Conservation (phyloP, 2,113 vertebrate genomes). For the Phyllostomus discolor region DNA sequence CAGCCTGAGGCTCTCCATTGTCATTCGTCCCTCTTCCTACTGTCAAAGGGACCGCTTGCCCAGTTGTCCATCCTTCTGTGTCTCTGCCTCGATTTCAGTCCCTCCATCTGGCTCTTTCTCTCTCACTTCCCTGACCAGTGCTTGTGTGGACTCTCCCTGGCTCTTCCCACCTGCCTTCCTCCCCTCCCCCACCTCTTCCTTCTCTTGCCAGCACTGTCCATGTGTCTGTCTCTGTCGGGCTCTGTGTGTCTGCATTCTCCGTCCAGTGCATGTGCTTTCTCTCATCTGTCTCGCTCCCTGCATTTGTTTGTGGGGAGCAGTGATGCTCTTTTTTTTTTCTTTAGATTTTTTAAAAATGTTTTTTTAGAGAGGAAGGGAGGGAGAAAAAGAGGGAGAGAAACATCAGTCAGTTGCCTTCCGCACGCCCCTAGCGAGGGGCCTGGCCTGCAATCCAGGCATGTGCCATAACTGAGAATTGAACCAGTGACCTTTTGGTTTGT, state of each 20-base stretch:
- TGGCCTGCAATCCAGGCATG: no score
- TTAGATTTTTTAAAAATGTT: no score
- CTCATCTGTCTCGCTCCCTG: neutral
- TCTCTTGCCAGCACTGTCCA: no score
- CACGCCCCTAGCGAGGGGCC: no score
- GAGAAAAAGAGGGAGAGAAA: no score
- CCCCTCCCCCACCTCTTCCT: rapidly evolving
- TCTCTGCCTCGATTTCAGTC: rapidly evolving
- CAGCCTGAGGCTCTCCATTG: rapidly evolving
- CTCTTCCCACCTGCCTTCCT: rapidly evolving
- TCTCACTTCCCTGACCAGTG: no score
- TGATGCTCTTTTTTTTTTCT: neutral
- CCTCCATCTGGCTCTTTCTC: rapidly evolving
- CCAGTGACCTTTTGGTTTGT: no score
- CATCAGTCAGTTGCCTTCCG: no score
- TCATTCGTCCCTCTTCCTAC: rapidly evolving
- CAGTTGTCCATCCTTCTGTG: rapidly evolving
- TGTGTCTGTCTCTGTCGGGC: neutral
- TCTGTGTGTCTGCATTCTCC: neutral
- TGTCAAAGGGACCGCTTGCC: rapidly evolving
- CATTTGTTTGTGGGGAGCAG: neutral
- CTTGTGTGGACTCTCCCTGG: no score
- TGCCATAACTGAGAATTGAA: no score
- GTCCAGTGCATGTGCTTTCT: rapidly evolving
- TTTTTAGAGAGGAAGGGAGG: no score